Evolutionary conservation across 2,888 invertebrate genomes (phyloP), one percentile per base, ranked within the genome.

Genomic region (Cecidostiba fungosa): DNA sequence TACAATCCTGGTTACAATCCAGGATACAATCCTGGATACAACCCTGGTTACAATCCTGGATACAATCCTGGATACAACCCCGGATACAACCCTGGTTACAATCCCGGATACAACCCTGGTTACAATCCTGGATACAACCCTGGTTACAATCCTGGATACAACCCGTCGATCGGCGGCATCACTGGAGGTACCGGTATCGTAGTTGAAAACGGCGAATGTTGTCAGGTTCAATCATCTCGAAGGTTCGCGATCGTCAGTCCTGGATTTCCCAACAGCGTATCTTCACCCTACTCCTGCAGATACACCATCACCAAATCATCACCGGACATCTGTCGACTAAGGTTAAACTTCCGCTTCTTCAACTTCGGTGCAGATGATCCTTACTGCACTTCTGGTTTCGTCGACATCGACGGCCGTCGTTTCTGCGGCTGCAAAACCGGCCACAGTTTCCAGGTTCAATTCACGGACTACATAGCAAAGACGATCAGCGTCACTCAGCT

Each of bases 381-480:
- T 39, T 90, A 90, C 29, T 95, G 95, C 87, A 89, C 89, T 0
- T 93, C 94, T 19, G 95, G 95, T 10, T 94, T 94, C 88, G 87
- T 96, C 3, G 94, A 95, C 90, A 93, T 96, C 54, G 95, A 95
- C 88, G 95, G 94, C 0, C 94, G 94, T 89, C 92, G 94, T 19
- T 93, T 95, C 77, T 95, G 95, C 89, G 95, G 95, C 0, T 96
- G 95, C 88, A 94, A 94, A 78, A 94, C 94, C 3, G 94, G 94
- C 1, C 87, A 93, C 14, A 93, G 92, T 84, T 70, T 94, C 0
- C 89, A 91, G 5, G 87, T 90, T 3, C 91, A 93, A 0, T 90
- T 89, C 70, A 73, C 77, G n/a, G 85, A 88, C 77, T 85, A 85
- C 62, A 77, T 50, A 0, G 79, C 84, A 3, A 95, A 95, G 90